A percentile compares a stretch with the other conserved stretches of the same genome.
These are phyloP conservation scores for Colaptes auratus DNA, from an alignment of 2,113 vertebrate species.

Conservation along the genomic window DNA sequence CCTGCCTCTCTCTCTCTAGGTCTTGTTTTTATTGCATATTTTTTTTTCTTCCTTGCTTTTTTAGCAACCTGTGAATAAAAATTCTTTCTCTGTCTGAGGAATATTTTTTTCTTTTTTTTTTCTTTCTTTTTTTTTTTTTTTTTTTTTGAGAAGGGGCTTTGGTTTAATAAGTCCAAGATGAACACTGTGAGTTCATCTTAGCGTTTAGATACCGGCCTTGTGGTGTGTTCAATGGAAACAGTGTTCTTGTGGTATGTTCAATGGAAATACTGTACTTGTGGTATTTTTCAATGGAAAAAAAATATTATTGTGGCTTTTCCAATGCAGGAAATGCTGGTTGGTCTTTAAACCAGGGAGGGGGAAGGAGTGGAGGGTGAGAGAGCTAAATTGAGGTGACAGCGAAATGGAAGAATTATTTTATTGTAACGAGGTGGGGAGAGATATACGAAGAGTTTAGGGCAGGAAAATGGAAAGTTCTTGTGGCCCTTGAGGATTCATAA, in stretches of 20 bases:
- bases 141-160: conserved; percentile 59
- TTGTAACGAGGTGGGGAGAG: conserved; percentile 47
- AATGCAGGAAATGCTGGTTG: conserved; percentile 76
- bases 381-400: conserved; percentile 66
- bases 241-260: conserved; percentile 76
- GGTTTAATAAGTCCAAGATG: conserved; percentile 80
- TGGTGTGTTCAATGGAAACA: conserved; percentile 80
- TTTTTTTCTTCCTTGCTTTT: conserved; percentile 46
- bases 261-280: conserved; percentile 78
- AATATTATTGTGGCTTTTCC: conserved; percentile 69
- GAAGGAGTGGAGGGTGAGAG: conserved; percentile 52
- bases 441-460: conserved; percentile 12
- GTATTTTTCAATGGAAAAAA: conserved; percentile 74
- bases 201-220: conserved; percentile 76
- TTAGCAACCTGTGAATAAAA: conserved; percentile 73
- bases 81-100: conserved; percentile 70
- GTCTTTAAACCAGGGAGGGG: conserved; percentile 60
- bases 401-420: conserved; percentile 67
- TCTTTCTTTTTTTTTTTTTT: neutral
- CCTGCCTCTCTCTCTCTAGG: conserved; percentile 66
- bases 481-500: conserved; percentile 64
- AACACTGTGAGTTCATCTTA: conserved; percentile 77
- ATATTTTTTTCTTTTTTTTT: neutral
- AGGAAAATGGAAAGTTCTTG: conserved; percentile 61
- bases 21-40: conserved; percentile 78